These are phyloP conservation scores for Leptinotarsa texana DNA, from an alignment of 1,140 invertebrate genomes.

Conservation along the genomic window DNA sequence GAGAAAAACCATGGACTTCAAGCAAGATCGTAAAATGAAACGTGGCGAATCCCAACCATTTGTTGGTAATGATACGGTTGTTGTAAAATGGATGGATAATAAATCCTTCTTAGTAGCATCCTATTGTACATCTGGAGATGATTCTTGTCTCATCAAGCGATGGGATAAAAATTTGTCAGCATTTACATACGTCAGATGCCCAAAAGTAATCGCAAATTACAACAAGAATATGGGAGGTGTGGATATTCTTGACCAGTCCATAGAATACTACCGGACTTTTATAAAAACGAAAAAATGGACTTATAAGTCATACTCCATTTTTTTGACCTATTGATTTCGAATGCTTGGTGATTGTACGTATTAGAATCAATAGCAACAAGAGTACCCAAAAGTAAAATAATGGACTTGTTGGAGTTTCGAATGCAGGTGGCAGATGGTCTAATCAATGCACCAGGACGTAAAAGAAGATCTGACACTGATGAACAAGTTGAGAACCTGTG, in stretches of 20 bases:
- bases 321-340: too few relatives aligned
- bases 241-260: neutral
- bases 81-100: neutral
- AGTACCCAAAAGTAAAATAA: too few relatives aligned
- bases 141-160: neutral
- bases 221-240: neutral
- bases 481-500: too few relatives aligned
- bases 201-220: neutral
- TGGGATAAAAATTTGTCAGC: neutral
- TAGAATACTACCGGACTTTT: too few relatives aligned
- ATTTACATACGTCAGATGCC: neutral
- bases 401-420: too few relatives aligned
- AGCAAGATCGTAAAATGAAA: constrained; percentile 1
- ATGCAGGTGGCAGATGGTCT: too few relatives aligned
- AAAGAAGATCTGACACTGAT: too few relatives aligned
- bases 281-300: too few relatives aligned
- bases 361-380: too few relatives aligned
- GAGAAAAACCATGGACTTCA: neutral
- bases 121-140: constrained; percentile 7
- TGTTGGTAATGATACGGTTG: neutral
- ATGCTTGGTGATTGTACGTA: too few relatives aligned
- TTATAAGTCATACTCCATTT: too few relatives aligned
- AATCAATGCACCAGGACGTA: too few relatives aligned
- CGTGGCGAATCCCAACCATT: neutral
- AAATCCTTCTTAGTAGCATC: neutral